Conservation (phyloP, 2,888 invertebrate genomes). For the Drosophila phalerata region DNA sequence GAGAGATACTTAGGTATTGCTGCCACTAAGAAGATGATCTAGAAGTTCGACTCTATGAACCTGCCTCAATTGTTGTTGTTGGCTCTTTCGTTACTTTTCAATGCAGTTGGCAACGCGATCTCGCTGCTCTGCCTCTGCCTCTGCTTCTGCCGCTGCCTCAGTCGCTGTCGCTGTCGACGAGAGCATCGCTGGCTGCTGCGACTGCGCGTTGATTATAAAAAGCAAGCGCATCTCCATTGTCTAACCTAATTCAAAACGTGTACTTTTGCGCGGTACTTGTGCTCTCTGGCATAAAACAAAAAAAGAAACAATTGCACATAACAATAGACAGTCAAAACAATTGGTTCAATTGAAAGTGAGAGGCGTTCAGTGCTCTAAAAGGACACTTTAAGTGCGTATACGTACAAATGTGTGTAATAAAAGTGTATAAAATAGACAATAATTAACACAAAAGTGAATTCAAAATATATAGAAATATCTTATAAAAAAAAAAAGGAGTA, state of each 20-base stretch:
- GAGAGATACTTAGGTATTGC: slow-evolving; percentile 19
- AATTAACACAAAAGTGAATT: slow-evolving; percentile 27
- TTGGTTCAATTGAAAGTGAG: slow-evolving; percentile 51
- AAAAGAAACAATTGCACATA: slow-evolving; percentile 29
- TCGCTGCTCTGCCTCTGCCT: slow-evolving; percentile 17
- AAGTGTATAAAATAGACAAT: slow-evolving; percentile 7
- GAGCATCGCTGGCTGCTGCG: slow-evolving; percentile 44
- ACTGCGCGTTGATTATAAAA: slow-evolving; percentile 78
- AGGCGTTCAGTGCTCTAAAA: slow-evolving; percentile 37
- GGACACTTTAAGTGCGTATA: slow-evolving; percentile 42
- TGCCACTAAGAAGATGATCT: slow-evolving; percentile 73
- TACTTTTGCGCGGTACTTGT: slow-evolving; percentile 77
- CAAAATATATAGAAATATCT: not conserved
- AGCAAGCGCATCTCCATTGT: slow-evolving; percentile 79
- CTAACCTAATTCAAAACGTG: slow-evolving; percentile 82
- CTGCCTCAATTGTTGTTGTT: slow-evolving; percentile 69
- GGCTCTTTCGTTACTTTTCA: slow-evolving; percentile 56
- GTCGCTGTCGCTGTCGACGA: not conserved
- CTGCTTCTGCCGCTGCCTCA: not conserved
- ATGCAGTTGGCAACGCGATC: slow-evolving; percentile 74
- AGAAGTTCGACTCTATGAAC: slow-evolving; percentile 74
- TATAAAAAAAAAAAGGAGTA: not conserved
- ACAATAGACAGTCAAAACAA: slow-evolving; percentile 24
- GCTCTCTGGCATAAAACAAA: slow-evolving; percentile 45
- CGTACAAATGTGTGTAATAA: not conserved